phyloP scores from a whole-genome alignment of 2,888 invertebrate genomes.

The Bugulina stolonifera region DNA sequence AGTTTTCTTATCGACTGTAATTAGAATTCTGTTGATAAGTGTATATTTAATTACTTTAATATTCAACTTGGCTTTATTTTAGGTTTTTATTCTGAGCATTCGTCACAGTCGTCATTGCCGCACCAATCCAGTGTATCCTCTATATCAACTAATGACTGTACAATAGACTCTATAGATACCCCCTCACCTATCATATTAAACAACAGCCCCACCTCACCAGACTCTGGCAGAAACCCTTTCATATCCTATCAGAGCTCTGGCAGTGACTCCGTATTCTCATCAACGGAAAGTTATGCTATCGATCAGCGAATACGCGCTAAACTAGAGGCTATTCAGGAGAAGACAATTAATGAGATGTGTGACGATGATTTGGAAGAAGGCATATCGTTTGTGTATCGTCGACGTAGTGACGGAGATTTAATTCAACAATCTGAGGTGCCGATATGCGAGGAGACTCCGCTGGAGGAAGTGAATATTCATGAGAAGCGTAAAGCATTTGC shows the following conservation, averaged over 20 bases:
- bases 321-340: slow-evolving; percentile 18
- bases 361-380: slow-evolving; percentile 23
- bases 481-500: slow-evolving; percentile 9
- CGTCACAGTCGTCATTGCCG: not conserved
- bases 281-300: not conserved
- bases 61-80: too few relatives aligned
- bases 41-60: not conserved
- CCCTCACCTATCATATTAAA: slow-evolving; percentile 15
- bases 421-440: not conserved
- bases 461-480: slow-evolving; percentile 8
- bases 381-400: slow-evolving; percentile 8
- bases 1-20: too few relatives aligned
- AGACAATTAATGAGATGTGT: slow-evolving; percentile 3
- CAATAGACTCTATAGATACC: slow-evolving; percentile 20
- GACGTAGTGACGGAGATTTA: slow-evolving; percentile 11
- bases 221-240: not conserved
- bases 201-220: not conserved
- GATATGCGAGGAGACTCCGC: not conserved
- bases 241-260: slow-evolving; percentile 11
- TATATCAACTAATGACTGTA: slow-evolving; percentile 20
- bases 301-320: not conserved
- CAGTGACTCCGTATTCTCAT: slow-evolving; percentile 20
- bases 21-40: too few relatives aligned
- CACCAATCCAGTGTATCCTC: not conserved
- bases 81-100: slow-evolving; percentile 21